These are phyloP conservation scores for Eupithecia dodoneata DNA, from an alignment of 2,888 invertebrate genomes.

Conservation along the genomic window DNA sequence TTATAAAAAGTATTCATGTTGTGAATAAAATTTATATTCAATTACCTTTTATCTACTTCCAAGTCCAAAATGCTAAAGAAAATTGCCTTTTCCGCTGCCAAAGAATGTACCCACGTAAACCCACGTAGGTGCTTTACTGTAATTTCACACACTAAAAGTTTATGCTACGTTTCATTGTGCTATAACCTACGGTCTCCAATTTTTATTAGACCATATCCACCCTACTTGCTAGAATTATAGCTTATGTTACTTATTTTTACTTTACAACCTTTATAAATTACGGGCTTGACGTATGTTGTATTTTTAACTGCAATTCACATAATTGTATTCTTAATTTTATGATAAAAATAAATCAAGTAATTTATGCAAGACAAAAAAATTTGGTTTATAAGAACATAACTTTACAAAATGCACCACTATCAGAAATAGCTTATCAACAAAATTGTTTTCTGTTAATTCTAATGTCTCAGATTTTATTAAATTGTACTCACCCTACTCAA, in stretches of 20 bases:
- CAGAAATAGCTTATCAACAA: neutral
- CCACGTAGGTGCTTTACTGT: constrained; percentile 25
- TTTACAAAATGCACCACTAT: neutral
- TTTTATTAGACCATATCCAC: constrained; percentile 32
- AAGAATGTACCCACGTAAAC: constrained; percentile 12
- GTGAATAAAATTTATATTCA: constrained; percentile 3
- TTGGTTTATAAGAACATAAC: neutral
- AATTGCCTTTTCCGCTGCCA: constrained; percentile 22
- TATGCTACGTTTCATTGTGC: constrained; percentile 28
- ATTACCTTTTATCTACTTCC: neutral
- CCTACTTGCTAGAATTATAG: constrained; percentile 14
- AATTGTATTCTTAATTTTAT: neutral
- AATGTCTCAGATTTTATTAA: constrained; percentile 17
- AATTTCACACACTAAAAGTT: constrained; percentile 26
- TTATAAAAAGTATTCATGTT: neutral
- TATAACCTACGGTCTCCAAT: constrained; percentile 19
- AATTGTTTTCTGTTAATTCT: neutral
- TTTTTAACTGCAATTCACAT: neutral
- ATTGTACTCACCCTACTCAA: constrained; percentile 33
- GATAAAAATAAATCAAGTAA: neutral
- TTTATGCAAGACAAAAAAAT: neutral
- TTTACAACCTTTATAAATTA: neutral
- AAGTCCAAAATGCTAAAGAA: constrained; percentile 3
- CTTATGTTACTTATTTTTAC: neutral
- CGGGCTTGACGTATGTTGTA: neutral